Conservation (phyloP, 35 echinoderm and acorn worm species). For the Lytechinus pictus region DNA sequence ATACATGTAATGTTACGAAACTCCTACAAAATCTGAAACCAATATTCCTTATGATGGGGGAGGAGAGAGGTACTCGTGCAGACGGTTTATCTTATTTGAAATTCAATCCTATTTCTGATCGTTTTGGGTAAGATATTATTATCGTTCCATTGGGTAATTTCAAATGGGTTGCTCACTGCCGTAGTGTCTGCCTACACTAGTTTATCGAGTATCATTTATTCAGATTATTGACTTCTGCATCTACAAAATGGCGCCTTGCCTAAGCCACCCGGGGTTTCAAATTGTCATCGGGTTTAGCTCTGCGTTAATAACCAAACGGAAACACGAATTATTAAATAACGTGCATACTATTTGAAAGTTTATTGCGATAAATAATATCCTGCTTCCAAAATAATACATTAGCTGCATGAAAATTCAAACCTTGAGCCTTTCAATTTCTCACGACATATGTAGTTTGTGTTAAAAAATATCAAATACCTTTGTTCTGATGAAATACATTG, state of each 20-base stretch:
- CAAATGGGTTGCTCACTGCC: background rate
- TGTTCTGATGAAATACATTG: too few relatives aligned
- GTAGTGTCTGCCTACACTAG: background rate
- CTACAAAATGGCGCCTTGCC: background rate
- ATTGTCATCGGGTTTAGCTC: background rate
- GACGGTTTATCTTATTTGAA: background rate
- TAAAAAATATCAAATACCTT: too few relatives aligned
- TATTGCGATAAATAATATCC: background rate
- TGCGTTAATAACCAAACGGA: background rate
- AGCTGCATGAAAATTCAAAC: background rate
- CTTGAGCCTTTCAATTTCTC: background rate
- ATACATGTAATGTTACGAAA: background rate
- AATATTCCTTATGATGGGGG: background rate
- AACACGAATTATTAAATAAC: background rate
- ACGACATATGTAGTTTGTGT: too few relatives aligned
- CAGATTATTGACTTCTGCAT: background rate
- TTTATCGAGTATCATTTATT: constrained; percentile 20
- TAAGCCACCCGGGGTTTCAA: background rate
- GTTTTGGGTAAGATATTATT: constrained; percentile 7
- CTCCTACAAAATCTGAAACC: background rate
- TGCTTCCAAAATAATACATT: background rate
- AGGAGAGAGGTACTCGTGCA: background rate
- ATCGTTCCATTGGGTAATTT: constrained; percentile 3
- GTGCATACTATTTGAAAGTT: constrained; percentile 3
- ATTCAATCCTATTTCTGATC: constrained; percentile 12